Evolutionary conservation across 2,888 invertebrate genomes (phyloP), one percentile per base, ranked within the genome.

Genomic region (Holacanthella duospinosa): DNA sequence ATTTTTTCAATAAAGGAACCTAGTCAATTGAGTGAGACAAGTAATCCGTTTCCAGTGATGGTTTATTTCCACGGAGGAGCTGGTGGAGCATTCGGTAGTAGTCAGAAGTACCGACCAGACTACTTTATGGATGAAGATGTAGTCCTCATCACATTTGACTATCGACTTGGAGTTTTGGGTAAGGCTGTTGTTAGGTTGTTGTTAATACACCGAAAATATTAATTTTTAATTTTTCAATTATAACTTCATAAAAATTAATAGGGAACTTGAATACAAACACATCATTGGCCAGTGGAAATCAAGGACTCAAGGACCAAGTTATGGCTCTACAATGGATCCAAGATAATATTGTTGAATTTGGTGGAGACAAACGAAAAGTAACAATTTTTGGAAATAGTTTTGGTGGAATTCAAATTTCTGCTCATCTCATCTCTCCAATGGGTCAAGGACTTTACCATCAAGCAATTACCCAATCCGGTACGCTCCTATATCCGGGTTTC

Each of bases 61-160:
- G 58, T 69, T 12, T 66, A 60, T 28, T 64, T 69, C 28, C 69
- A 69, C 36, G 67, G 67, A 16, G 68, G 68, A 28, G 58, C 57
- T 4, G 59, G 59, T 12, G 44, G 44, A 24, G 43, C 29, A n/a
- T 44, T 26, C 21, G 59, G 59, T 25, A 59, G 28, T 44, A 44
- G 25, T 2, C 9, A 28, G 16, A 28, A 25, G 28, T 28, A 55
- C 27, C 25, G 55, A 6, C 25, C 28, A 6, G 55, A 55, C 16
- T 55, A 55, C 27, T 55, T 55, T 16, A 26, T 55, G 55, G 55
- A 55, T n/a, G 55, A 55, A 26, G 29, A 59, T 28, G 48, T 59
- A 2, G 12, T 59, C 25, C 28, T 59, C 3, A 28, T 59, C 26
- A 24, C 43, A 6, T 44, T 59, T n/a, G 43, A 59, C 2, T 59